Base-by-base conservation (phyloP, 1,140 invertebrate genomes). In the Periplaneta americana region DNA sequence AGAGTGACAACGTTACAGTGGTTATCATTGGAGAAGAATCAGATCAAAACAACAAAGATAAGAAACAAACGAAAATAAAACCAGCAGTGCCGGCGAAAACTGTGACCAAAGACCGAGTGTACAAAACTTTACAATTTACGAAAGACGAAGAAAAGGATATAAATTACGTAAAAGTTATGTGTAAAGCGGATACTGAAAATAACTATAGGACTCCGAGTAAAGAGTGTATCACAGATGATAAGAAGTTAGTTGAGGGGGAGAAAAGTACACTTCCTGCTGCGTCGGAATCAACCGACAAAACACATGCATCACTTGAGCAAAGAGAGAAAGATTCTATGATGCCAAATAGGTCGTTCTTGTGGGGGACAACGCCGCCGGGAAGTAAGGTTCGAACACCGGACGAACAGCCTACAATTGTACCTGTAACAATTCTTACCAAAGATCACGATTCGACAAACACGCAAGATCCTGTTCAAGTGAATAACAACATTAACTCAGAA, bases 271-370 rank as follows among this genome's bases (percentile, higher is more conserved):
- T 39, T 36, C 79, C 39, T 0, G 48, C 66, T n/a, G 15, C 3
- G 0, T 48, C 35, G 8, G 79, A 74, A 31, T 33, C 32, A n/a
- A 36, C 18, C 6, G n/a, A 33, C 5, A 28, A 33, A 15, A 74
- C 17, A n/a, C 2, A 75, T 1, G n/a, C 48, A 28, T 8, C 22
- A 1, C 48, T 39, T 28, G 5, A 80, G 22, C n/a, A 78, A 28
- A 28, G 6, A n/a, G 32, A 35, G 4, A 66, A 13, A 48, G 34
- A 34, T 31, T n/a, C 33, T 13, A 32, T 80, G 39, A 2, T 5
- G 1, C 79, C 79, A 8, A 80, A 80, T 48, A 57, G 18, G 17
- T 80, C 79, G n/a, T 80, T 80, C 79, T n/a, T 80, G 31, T 80
- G 79, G 79, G 79, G 79, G 8, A n/a, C 22, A 15, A 32, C 79